Conservation (phyloP, 2,888 invertebrate genomes). For the Aspidiotus destructor region DNA sequence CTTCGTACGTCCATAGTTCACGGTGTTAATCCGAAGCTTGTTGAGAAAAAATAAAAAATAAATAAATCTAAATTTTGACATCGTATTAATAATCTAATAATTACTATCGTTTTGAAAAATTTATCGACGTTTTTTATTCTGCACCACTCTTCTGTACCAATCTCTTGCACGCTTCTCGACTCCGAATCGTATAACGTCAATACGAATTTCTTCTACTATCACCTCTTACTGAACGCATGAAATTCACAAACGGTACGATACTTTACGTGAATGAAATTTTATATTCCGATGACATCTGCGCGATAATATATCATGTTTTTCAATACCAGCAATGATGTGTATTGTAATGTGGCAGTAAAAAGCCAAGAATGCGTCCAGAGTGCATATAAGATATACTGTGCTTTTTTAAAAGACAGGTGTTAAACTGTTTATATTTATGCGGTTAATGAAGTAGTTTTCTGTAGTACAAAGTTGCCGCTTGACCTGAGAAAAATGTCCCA, state of each 20-base stretch:
- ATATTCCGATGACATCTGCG: constrained; percentile 24
- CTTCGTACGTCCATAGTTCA: too few relatives aligned
- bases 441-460: constrained; percentile 18
- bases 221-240: constrained; percentile 21
- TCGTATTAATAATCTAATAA: background rate
- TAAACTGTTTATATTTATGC: constrained; percentile 14
- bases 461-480: constrained; percentile 16
- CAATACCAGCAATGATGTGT: background rate
- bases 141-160: background rate
- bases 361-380: background rate
- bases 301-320: constrained; percentile 27
- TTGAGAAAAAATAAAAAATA: background rate
- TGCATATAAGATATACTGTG: constrained; percentile 1
- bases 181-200: background rate
- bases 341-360: background rate
- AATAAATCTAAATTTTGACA: background rate
- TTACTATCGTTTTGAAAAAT: background rate
- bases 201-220: background rate
- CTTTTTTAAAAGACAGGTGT: constrained; percentile 11
- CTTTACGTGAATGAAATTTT: constrained; percentile 23
- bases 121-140: background rate
- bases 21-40: too few relatives aligned
- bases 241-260: constrained; percentile 23
- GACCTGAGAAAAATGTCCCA: constrained; percentile 8
- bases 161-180: background rate